Percentiles rank a stretch among this genome's conserved stretches.
These are phyloP conservation scores for Phylloscopus trochilus DNA, from an alignment of 2,113 vertebrate genomes.

Conservation along the genomic window DNA sequence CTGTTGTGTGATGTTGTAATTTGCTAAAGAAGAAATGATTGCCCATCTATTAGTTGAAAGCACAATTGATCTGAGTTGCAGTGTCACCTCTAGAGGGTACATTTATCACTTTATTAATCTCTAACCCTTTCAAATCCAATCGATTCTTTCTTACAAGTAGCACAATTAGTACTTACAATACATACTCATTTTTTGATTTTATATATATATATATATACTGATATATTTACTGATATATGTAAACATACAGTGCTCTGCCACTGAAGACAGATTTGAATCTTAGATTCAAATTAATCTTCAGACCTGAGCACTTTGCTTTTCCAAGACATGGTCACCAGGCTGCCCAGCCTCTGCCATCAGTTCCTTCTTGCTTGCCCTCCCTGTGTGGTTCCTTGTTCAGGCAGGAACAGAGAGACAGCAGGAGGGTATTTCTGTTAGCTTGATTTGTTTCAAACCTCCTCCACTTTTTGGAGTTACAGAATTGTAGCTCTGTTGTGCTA, in stretches of 20 bases:
- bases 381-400: neutral
- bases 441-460: neutral
- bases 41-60: slow-evolving; percentile 7
- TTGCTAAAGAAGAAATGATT: neutral
- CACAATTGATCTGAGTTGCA: slow-evolving; percentile 40
- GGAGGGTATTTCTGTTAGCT: neutral
- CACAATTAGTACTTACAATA: slow-evolving; percentile 37
- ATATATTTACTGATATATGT: neutral
- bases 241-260: neutral
- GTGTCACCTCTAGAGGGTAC: slow-evolving; percentile 21
- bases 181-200: neutral
- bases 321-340: accelerated
- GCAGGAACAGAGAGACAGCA: neutral
- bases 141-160: neutral
- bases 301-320: neutral
- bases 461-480: neutral
- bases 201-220: no score
- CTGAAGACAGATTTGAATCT: neutral
- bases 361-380: neutral
- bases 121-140: slow-evolving; percentile 45
- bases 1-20: neutral
- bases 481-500: neutral
- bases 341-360: neutral
- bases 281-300: neutral
- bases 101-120: slow-evolving; percentile 63